Percentiles rank a stretch among this genome's conserved stretches.
phyloP scores from a whole-genome alignment of 2,888 invertebrate genomes.

The Coleophora flavipennella region DNA sequence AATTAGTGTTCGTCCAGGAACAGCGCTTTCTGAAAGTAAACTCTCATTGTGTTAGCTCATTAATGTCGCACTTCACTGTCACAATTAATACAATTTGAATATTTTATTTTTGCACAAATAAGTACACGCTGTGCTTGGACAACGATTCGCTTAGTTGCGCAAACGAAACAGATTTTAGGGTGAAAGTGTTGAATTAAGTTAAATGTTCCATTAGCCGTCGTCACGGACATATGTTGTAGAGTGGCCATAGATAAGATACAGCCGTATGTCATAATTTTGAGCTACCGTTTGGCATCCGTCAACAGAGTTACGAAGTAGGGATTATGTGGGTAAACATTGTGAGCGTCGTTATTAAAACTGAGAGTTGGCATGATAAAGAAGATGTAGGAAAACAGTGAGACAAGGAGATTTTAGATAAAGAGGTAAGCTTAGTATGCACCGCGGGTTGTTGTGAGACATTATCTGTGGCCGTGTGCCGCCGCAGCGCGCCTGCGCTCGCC shows the following conservation, averaged over 20 bases:
- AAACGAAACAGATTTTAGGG: constrained; percentile 49
- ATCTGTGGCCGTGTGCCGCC: constrained; percentile 19
- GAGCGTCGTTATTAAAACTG: constrained; percentile 51
- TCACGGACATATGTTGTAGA: constrained; percentile 61
- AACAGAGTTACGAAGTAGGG: constrained; percentile 53
- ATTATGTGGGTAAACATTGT: constrained; percentile 55
- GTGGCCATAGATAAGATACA: constrained; percentile 69
- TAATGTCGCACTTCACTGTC: constrained; percentile 25
- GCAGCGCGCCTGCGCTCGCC: constrained; percentile 9
- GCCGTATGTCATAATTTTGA: constrained; percentile 64
- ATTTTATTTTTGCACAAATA: constrained; percentile 19
- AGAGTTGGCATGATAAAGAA: constrained; percentile 51
- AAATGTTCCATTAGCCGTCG: constrained; percentile 58
- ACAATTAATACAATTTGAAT: constrained; percentile 18
- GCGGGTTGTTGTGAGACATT: constrained; percentile 15
- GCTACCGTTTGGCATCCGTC: constrained; percentile 65
- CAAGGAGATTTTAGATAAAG: constrained; percentile 53
- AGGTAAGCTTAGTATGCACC: constrained; percentile 22
- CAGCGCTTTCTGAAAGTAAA: constrained; percentile 21
- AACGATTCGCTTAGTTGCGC: constrained; percentile 25
- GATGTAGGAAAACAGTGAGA: constrained; percentile 46
- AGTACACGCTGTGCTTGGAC: constrained; percentile 44
- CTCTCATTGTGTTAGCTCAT: constrained; percentile 30
- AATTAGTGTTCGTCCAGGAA: constrained; percentile 46
- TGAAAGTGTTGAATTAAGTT: constrained; percentile 55